phyloP scores from a whole-genome alignment of 2,888 invertebrate species.

The Lasioglossum morio region DNA sequence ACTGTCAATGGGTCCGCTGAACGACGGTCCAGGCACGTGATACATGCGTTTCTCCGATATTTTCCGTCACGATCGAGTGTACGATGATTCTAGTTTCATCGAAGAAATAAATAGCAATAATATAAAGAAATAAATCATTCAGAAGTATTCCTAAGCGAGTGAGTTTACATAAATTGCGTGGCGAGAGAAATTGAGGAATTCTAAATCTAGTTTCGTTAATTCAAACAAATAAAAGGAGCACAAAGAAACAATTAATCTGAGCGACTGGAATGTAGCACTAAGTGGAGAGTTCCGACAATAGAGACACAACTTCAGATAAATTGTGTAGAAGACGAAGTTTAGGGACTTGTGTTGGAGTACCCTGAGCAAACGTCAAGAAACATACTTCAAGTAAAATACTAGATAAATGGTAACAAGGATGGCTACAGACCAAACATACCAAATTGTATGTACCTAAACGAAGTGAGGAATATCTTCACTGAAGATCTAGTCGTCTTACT shows the following conservation, averaged over 20 bases:
- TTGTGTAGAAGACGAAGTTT: background rate
- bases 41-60: background rate
- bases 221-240: background rate
- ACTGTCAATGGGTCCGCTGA: background rate
- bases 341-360: background rate
- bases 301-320: background rate
- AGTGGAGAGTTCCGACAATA: background rate
- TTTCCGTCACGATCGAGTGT: background rate
- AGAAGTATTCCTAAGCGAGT: background rate
- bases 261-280: background rate
- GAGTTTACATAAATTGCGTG: background rate
- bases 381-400: background rate
- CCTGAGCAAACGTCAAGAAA: background rate
- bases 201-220: background rate
- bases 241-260: background rate
- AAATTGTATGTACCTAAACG: background rate
- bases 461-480: background rate
- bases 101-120: background rate
- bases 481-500: background rate
- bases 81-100: background rate
- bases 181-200: too few species aligned
- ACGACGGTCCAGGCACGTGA: background rate
- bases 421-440: background rate
- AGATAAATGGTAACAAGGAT: background rate
- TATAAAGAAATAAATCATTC: background rate